phyloP scores from a whole-genome alignment of 2,113 vertebrate species.

The Mobula hypostoma region DNA sequence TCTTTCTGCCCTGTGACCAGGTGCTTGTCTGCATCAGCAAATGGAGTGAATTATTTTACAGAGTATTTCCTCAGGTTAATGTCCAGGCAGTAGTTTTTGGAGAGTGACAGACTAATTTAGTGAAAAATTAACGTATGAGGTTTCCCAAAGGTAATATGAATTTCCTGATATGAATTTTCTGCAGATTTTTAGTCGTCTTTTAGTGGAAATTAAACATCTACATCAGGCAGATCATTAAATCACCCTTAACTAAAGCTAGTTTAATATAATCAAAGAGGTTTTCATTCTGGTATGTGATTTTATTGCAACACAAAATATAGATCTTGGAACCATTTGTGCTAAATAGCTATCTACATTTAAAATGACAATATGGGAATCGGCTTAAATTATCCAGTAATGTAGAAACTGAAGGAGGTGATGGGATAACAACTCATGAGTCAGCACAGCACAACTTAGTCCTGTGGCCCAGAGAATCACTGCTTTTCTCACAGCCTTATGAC shows the following conservation, averaged over 20 bases:
- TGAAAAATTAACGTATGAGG: not conserved
- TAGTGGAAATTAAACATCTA: not conserved
- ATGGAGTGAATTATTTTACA: not conserved
- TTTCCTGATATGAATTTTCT: conserved; percentile 2
- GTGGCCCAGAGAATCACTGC: not conserved
- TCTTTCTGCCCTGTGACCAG: not conserved
- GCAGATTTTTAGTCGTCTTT: not conserved
- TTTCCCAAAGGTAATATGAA: not conserved
- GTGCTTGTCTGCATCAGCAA: not conserved
- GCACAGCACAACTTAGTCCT: not conserved
- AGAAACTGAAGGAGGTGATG: not conserved
- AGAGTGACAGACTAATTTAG: not conserved
- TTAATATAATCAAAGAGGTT: conserved; percentile 23
- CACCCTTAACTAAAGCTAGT: conserved; percentile 16
- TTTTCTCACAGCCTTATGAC: not conserved
- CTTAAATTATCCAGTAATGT: not conserved
- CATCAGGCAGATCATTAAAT: conserved; percentile 20
- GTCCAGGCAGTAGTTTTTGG: not conserved
- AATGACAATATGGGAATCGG: not conserved
- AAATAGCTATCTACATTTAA: conserved; percentile 7
- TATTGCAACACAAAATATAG: not conserved
- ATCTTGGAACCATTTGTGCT: not conserved
- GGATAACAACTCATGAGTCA: not conserved
- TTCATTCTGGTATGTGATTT: not conserved
- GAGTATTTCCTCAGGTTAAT: not conserved